phyloP scores from a whole-genome alignment of 2,113 vertebrate species.

The Eira barbara region DNA sequence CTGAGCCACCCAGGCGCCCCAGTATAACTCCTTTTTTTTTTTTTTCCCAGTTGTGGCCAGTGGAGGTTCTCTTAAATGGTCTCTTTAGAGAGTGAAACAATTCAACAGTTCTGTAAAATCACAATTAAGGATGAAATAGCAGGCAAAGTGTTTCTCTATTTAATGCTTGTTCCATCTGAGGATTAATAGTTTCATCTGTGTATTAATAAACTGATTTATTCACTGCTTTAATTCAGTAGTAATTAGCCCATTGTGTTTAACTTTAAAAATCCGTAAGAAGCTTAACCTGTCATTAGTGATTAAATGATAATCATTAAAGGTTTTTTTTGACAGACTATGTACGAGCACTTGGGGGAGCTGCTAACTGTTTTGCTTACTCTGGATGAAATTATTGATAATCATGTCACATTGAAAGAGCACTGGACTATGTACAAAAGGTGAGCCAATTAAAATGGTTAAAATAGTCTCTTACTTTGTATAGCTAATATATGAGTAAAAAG shows the following conservation, averaged over 20 bases:
- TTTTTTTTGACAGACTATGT: conserved; percentile 89
- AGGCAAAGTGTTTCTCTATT: not conserved
- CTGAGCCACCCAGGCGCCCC: too few species aligned
- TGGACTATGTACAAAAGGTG: conserved; percentile 99
- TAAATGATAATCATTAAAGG: conserved; percentile 60
- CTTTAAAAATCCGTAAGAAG: conserved; percentile 31
- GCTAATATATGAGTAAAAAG: not conserved
- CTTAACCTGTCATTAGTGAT: conserved; percentile 65
- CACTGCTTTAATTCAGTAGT: not conserved
- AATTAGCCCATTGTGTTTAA: conserved; percentile 18
- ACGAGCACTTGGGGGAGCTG: conserved; percentile 96
- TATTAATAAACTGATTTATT: not conserved
- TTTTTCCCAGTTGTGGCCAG: not conserved
- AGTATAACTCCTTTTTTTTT: not conserved
- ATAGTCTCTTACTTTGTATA: not conserved
- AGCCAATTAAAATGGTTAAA: conserved; percentile 44
- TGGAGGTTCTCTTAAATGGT: not conserved
- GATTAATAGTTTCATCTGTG: not conserved
- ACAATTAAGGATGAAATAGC: not conserved
- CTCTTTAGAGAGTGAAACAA: not conserved
- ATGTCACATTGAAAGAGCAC: conserved; percentile 94
- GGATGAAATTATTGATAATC: conserved; percentile 98
- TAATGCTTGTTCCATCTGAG: not conserved
- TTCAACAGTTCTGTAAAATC: not conserved
- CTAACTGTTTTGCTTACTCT: conserved; percentile 93